Percentiles rank a stretch among this genome's conserved stretches.
These are phyloP conservation scores for Calliopum simillimum DNA, from an alignment of 2,888 invertebrate genomes.

Conservation along the genomic window DNA sequence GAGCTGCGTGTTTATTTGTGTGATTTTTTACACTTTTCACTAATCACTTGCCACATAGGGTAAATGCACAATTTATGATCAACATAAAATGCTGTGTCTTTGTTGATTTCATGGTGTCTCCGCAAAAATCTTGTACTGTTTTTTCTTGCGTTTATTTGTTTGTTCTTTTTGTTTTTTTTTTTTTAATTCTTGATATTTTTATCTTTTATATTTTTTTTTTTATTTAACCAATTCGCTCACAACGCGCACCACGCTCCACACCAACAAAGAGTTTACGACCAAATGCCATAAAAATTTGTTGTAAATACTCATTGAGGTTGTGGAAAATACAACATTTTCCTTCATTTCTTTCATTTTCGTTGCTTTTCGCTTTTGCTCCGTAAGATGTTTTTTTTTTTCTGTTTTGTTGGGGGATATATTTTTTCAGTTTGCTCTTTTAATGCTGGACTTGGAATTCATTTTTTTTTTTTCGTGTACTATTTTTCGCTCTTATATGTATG, in stretches of 20 bases:
- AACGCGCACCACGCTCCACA: conserved; percentile 51
- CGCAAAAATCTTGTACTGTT: too few relatives aligned
- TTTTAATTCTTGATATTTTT: too few relatives aligned
- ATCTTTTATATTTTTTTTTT: conserved; percentile 35
- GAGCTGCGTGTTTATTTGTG: conserved; percentile 14
- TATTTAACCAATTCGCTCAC: conserved; percentile 29
- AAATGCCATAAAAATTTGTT: conserved; percentile 68
- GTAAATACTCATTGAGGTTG: conserved; percentile 62
- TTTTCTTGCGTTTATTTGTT: neutral
- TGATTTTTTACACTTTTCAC: conserved; percentile 24
- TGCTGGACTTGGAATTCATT: conserved; percentile 3
- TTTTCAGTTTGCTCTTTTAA: conserved; percentile 34
- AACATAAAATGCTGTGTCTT: conserved; percentile 1
- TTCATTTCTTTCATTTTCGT: conserved; percentile 1
- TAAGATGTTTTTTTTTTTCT: conserved; percentile 23
- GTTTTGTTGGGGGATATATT: conserved; percentile 27
- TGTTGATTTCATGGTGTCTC: too few relatives aligned
- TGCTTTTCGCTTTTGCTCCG: conserved; percentile 4
- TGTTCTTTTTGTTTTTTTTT: too few relatives aligned
- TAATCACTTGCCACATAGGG: conserved; percentile 13
- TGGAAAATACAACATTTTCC: conserved; percentile 39
- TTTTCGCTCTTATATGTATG: neutral
- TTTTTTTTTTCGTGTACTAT: neutral
- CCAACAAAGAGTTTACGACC: conserved; percentile 68
- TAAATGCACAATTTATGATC: conserved; percentile 19